Evolutionary conservation across 2,797 vertebrate species (phyloP).

Genomic region (Melanitta fusca): DNA sequence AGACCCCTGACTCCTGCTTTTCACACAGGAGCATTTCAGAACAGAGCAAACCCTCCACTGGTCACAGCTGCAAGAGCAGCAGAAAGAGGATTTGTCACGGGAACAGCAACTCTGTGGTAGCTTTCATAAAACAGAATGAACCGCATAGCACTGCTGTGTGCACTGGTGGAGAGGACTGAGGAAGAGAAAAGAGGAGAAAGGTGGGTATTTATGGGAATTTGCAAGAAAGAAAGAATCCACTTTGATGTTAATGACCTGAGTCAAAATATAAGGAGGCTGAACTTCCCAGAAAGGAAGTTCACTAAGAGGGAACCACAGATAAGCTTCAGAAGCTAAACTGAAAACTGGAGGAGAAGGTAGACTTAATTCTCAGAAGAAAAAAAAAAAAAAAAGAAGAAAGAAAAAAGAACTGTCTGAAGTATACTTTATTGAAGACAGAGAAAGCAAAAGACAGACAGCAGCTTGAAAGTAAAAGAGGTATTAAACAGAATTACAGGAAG

Average conservation of each 20-base stretch:
- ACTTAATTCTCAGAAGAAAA: conserved; percentile 50
- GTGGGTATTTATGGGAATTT: conserved; percentile 39
- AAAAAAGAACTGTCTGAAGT: neutral
- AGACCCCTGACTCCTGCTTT: neutral
- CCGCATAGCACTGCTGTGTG: neutral
- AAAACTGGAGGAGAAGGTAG: conserved; percentile 55
- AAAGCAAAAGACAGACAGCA: conserved; percentile 36
- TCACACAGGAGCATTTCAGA: neutral
- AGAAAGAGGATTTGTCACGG: neutral
- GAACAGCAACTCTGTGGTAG: neutral
- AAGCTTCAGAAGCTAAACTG: conserved; percentile 46
- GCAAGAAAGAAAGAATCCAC: conserved; percentile 17
- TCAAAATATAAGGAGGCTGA: conserved; percentile 61
- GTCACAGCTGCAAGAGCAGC: neutral
- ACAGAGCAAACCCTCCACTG: neutral
- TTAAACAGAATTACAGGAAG: conserved; percentile 22
- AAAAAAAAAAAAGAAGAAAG: neutral
- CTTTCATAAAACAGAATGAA: neutral
- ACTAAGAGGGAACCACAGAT: conserved; percentile 50
- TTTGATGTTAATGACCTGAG: conserved; percentile 34
- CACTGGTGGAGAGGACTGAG: neutral
- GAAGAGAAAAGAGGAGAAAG: conserved; percentile 13
- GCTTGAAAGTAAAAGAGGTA: conserved; percentile 35
- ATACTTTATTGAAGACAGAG: neutral
- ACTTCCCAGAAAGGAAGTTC: conserved; percentile 67